phyloP scores from a whole-genome alignment of 2,113 vertebrate genomes.

The Lamprotornis superbus region DNA sequence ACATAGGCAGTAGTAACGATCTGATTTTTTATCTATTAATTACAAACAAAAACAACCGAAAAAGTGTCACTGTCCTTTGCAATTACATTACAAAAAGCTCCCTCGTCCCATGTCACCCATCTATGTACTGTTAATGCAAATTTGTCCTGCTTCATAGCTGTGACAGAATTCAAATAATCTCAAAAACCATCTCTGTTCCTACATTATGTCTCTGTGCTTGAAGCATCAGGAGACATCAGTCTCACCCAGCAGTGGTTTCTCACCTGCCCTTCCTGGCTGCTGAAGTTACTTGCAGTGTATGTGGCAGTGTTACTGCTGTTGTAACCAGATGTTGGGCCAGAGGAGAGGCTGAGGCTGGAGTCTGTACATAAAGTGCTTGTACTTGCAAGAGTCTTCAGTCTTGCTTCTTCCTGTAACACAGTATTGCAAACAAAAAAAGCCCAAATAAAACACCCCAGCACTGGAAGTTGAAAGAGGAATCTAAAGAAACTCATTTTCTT shows the following conservation, averaged over 20 bases:
- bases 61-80: neutral
- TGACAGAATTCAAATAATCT: neutral
- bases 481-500: neutral
- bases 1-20: neutral
- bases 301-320: slow-evolving; percentile 85
- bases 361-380: slow-evolving; percentile 87
- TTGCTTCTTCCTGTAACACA: slow-evolving; percentile 82
- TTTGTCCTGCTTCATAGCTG: neutral
- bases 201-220: neutral
- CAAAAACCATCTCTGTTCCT: neutral
- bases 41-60: neutral
- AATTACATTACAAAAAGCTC: neutral
- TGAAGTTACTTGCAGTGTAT: slow-evolving; percentile 58
- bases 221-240: neutral
- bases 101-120: neutral
- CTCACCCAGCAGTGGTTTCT: neutral
- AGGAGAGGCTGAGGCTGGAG: slow-evolving; percentile 90
- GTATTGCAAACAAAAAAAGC: neutral
- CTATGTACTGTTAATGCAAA: neutral
- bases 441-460: neutral
- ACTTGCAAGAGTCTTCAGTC: slow-evolving; percentile 79
- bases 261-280: slow-evolving; percentile 73
- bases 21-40: neutral
- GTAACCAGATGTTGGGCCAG: slow-evolving; percentile 92
- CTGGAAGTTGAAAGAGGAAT: neutral